These are phyloP conservation scores for Hymenopus coronatus DNA, from an alignment of 2,888 invertebrate genomes.

Conservation along the genomic window DNA sequence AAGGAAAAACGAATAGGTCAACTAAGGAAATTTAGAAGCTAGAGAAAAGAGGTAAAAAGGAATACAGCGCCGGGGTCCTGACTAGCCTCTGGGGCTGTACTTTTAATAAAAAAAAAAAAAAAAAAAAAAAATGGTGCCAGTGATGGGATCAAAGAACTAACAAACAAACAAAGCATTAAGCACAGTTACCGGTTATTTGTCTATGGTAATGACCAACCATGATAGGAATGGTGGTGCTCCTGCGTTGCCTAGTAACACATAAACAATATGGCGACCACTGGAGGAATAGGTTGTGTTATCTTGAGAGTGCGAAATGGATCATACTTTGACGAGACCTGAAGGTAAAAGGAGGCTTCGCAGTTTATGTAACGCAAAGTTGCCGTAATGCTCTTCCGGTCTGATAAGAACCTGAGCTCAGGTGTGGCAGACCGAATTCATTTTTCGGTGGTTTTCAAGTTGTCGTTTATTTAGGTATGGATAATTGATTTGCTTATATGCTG, in stretches of 20 bases:
- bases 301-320: neutral
- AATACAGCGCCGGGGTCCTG: too few relatives aligned
- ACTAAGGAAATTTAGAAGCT: too few relatives aligned
- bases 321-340: neutral
- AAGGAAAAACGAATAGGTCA: too few relatives aligned
- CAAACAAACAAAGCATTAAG: too few relatives aligned
- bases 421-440: neutral
- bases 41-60: too few relatives aligned
- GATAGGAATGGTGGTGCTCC: neutral
- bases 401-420: neutral
- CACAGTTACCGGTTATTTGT: too few relatives aligned
- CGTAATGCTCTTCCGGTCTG: neutral
- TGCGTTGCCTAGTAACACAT: constrained; percentile 5
- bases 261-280: neutral
- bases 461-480: neutral
- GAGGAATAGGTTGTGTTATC: neutral
- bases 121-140: too few relatives aligned
- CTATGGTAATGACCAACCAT: too few relatives aligned
- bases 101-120: too few relatives aligned
- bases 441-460: neutral
- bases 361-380: neutral
- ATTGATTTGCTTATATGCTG: neutral
- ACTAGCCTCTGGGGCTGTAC: too few relatives aligned
- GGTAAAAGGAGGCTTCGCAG: neutral
- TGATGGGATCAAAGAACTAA: too few relatives aligned